phyloP scores from a whole-genome alignment of 2,797 vertebrate species.

The Platalea minor region DNA sequence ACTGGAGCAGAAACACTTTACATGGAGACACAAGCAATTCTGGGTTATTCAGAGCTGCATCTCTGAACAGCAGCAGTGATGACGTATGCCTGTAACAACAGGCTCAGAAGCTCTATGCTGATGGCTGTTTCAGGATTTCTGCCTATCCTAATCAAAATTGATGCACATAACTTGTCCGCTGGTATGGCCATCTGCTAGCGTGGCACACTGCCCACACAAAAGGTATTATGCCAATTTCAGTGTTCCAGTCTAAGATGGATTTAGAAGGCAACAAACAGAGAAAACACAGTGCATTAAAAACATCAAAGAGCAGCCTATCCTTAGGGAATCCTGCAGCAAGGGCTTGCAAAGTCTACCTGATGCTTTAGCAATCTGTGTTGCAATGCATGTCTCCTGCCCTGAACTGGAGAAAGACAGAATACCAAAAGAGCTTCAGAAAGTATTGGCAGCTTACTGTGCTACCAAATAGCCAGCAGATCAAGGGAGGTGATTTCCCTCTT shows the following conservation, averaged over 20 bases:
- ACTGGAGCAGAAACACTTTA: background rate
- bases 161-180: constrained; percentile 22
- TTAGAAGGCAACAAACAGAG: constrained; percentile 5
- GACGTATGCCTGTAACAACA: background rate
- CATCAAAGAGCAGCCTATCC: background rate
- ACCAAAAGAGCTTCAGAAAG: background rate
- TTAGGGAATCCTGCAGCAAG: background rate
- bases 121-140: constrained; percentile 37
- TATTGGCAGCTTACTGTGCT: background rate
- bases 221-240: constrained; percentile 25
- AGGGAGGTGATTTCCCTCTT: background rate
- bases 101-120: background rate
- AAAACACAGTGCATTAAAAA: background rate
- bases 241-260: background rate
- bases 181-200: constrained; percentile 25
- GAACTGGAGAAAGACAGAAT: background rate
- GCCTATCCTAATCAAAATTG: constrained; percentile 48
- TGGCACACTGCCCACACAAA: constrained; percentile 11
- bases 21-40: constrained; percentile 4
- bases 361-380: background rate
- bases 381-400: background rate
- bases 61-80: background rate
- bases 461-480: background rate
- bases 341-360: background rate
- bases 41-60: background rate